phyloP scores from a whole-genome alignment of 2,797 vertebrate species.

The Danio aesculapii region DNA sequence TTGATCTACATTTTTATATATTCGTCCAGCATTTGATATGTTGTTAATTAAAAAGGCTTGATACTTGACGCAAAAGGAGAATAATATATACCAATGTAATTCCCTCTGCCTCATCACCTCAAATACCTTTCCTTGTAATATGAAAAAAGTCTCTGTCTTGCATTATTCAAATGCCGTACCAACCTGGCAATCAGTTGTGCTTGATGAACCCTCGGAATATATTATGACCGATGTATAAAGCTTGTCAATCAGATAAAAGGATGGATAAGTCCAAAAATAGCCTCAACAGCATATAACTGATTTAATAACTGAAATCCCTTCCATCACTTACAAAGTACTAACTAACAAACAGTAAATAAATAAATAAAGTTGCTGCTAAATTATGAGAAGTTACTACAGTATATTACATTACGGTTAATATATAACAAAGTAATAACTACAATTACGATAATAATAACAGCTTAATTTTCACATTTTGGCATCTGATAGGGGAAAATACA shows the following conservation, averaged over 20 bases:
- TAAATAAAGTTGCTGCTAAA: no score
- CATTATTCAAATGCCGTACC: conserved; percentile 26
- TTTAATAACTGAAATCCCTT: background rate
- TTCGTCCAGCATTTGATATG: background rate
- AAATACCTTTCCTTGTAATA: conserved; percentile 8
- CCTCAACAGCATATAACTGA: background rate
- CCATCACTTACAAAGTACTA: background rate
- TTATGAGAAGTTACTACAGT: no score
- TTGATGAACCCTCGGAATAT: conserved; percentile 33
- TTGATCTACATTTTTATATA: conserved; percentile 8
- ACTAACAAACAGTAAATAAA: no score
- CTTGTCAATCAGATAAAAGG: conserved; percentile 28
- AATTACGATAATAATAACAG: no score
- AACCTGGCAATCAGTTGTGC: conserved; percentile 17
- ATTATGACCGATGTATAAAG: conserved; percentile 42
- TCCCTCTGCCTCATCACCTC: background rate
- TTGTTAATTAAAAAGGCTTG: conserved; percentile 14
- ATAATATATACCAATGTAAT: conserved; percentile 10
- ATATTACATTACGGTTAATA: no score
- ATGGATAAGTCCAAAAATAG: conserved; percentile 5
- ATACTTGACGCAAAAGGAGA: background rate
- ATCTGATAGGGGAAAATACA: no score
- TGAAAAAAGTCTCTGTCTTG: conserved; percentile 23
- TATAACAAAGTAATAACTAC: no score
- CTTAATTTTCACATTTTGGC: no score